A percentile compares a stretch with the other conserved stretches of the same genome.
Evolutionary conservation across 2,888 invertebrate genomes (phyloP).

Genomic region (Encarsia formosa): DNA sequence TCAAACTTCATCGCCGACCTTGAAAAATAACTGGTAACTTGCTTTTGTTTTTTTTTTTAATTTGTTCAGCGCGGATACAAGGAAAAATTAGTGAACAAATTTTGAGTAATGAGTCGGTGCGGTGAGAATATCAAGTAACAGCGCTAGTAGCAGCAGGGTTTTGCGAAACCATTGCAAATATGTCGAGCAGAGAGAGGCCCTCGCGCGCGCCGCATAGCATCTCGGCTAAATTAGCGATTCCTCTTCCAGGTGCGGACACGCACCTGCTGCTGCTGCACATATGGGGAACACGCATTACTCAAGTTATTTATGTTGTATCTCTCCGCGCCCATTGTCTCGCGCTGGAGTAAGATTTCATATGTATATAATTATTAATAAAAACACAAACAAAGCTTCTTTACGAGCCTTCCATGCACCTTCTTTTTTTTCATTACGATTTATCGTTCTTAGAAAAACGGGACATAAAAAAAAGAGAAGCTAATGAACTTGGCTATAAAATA

Average conservation of each 20-base stretch:
- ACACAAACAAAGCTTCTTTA: background rate
- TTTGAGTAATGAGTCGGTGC: background rate
- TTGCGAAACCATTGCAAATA: constrained; percentile 15
- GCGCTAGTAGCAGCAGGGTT: too few relatives aligned
- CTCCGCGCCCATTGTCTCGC: constrained; percentile 1
- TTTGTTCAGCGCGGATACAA: background rate
- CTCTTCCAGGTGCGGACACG: constrained; percentile 25
- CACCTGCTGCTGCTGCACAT: constrained; percentile 30
- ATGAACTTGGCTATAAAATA: too few relatives aligned
- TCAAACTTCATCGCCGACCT: too few relatives aligned
- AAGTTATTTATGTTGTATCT: constrained; percentile 21
- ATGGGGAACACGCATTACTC: constrained; percentile 25
- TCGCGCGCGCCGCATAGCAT: constrained; percentile 5
- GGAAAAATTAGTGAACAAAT: background rate
- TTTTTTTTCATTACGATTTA: too few relatives aligned
- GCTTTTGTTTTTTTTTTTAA: background rate
- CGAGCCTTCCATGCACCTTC: too few relatives aligned
- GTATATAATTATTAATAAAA: background rate
- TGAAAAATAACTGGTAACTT: too few relatives aligned
- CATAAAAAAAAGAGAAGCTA: too few relatives aligned
- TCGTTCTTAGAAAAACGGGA: too few relatives aligned
- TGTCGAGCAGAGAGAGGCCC: constrained; percentile 1
- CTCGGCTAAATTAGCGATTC: constrained; percentile 25
- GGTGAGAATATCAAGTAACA: constrained; percentile 6
- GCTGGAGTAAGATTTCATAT: too few relatives aligned